These are phyloP conservation scores for Festucalex cinctus DNA, from an alignment of 2,113 vertebrate species.

Conservation along the genomic window DNA sequence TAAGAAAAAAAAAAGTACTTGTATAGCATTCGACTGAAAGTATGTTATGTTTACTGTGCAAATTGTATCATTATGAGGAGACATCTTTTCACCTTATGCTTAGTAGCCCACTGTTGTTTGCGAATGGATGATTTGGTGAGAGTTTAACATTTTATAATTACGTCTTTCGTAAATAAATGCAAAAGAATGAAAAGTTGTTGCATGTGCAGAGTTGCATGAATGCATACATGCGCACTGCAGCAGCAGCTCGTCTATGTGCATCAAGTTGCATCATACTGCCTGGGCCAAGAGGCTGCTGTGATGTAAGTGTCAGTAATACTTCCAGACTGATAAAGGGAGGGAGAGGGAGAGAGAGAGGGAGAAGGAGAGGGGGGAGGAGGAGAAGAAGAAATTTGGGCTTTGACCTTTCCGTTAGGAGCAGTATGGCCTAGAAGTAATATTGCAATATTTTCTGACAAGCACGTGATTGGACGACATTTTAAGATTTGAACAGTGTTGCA, in stretches of 20 bases:
- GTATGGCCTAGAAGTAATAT: neutral
- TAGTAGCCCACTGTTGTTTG: neutral
- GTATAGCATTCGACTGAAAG: neutral
- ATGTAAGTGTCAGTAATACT: conserved; percentile 73
- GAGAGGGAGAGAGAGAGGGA: conserved; percentile 4
- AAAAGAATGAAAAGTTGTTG: neutral
- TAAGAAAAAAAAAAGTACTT: no score
- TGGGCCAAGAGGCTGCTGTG: conserved; percentile 54
- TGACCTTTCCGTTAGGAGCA: neutral
- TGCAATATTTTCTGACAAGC: neutral
- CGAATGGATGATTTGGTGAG: no score
- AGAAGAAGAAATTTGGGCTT: neutral
- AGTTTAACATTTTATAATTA: neutral
- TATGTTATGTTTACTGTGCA: neutral
- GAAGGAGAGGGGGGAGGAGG: neutral
- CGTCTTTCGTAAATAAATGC: neutral
- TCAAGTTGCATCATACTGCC: conserved; percentile 59
- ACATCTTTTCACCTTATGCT: neutral
- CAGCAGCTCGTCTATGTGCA: conserved; percentile 27
- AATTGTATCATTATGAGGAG: neutral
- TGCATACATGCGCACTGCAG: neutral
- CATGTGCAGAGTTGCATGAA: neutral
- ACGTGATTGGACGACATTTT: no score
- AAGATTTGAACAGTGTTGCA: no score
- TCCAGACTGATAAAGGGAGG: conserved; percentile 35